These are phyloP conservation scores for Azemiops feae DNA, from an alignment of 2,113 vertebrate genomes.

Conservation along the genomic window DNA sequence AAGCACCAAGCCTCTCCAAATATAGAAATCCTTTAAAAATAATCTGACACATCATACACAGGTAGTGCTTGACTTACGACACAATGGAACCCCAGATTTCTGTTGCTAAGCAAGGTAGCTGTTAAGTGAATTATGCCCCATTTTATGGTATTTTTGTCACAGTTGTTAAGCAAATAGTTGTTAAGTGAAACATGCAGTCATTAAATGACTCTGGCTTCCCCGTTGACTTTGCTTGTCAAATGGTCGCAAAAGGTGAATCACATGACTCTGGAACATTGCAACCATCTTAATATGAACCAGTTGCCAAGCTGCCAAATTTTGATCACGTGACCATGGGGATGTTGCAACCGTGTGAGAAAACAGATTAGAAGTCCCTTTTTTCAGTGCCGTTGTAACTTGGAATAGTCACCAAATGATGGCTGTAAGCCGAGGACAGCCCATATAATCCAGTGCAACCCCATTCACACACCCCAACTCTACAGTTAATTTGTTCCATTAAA, in stretches of 20 bases:
- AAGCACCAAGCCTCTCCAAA: neutral
- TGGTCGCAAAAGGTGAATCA: too few species aligned
- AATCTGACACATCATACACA: neutral
- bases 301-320: neutral
- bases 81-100: neutral
- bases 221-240: too few species aligned
- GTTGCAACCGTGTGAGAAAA: neutral
- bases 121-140: neutral
- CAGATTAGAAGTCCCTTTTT: neutral
- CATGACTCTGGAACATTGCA: too few species aligned
- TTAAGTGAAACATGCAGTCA: neutral
- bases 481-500: neutral
- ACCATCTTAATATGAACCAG: neutral
- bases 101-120: neutral
- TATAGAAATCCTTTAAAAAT: neutral
- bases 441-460: neutral
- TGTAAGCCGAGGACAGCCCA: neutral
- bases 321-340: neutral
- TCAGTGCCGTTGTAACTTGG: too few species aligned
- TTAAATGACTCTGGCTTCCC: too few species aligned
- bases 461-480: neutral
- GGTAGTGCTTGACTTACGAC: too few species aligned
- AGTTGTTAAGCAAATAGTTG: neutral
- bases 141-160: neutral
- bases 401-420: too few species aligned